Evolutionary conservation across 1,140 invertebrate species (phyloP).

Genomic region (Rhyacophila brunnea): DNA sequence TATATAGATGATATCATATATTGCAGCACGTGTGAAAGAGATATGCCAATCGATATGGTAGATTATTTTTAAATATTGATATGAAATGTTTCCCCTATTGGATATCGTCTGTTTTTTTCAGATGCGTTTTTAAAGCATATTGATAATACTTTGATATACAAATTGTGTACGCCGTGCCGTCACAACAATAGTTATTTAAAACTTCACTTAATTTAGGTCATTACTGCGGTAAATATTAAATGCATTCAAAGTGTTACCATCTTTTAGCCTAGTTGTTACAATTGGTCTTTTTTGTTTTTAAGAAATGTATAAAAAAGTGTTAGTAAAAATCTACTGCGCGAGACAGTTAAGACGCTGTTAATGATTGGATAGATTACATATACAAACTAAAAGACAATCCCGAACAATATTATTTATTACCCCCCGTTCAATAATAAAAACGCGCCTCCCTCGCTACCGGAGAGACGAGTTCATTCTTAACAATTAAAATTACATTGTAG

Average conservation of each 20-base stretch:
- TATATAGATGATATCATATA: conserved; percentile 1
- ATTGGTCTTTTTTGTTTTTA: conserved; percentile 28
- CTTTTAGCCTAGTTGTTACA: conserved; percentile 9
- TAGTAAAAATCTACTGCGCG: conserved; percentile 27
- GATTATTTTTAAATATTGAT: neutral
- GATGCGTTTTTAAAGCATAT: neutral
- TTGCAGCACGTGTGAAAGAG: conserved; percentile 12
- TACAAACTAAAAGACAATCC: conserved; percentile 6
- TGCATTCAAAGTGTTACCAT: neutral
- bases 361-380: conserved; percentile 25
- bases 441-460: conserved; percentile 30
- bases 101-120: neutral
- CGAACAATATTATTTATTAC: conserved; percentile 11
- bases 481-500: conserved; percentile 23
- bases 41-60: conserved; percentile 18
- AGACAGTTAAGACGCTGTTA: conserved; percentile 25
- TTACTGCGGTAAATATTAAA: conserved; percentile 3
- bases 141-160: conserved; percentile 4
- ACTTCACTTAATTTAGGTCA: conserved; percentile 1
- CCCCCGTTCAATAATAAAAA: conserved; percentile 17
- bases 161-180: neutral
- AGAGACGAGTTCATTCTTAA: conserved; percentile 26
- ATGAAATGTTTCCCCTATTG: conserved; percentile 9
- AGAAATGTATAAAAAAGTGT: conserved; percentile 34
- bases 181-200: neutral